Percentiles rank a stretch among this genome's conserved stretches.
Evolutionary conservation across 2,113 vertebrate species (phyloP).

Genomic region (Onychostruthus taczanowskii): DNA sequence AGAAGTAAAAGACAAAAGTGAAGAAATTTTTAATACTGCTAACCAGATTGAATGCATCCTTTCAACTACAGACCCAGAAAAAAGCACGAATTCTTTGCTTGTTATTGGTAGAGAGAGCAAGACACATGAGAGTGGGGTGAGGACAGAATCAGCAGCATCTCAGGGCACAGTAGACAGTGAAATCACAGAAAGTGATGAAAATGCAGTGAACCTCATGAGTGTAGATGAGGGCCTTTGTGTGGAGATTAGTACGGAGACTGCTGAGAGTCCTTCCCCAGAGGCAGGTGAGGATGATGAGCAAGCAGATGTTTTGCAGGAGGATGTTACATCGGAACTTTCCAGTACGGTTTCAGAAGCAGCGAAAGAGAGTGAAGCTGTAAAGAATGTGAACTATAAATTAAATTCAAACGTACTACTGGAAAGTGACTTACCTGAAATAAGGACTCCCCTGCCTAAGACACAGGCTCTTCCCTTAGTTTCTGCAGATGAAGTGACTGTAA

Average conservation of each 20-base stretch:
- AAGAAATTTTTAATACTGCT: background rate
- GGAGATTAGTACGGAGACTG: background rate
- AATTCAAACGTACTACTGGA: background rate
- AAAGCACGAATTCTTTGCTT: background rate
- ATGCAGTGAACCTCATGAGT: background rate
- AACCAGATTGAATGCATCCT: constrained; percentile 15
- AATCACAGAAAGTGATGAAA: background rate
- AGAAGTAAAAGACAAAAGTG: background rate
- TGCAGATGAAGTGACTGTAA: background rate
- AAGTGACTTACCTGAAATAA: background rate
- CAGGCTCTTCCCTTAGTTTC: background rate
- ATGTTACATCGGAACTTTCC: background rate
- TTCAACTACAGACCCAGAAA: background rate
- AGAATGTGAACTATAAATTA: background rate
- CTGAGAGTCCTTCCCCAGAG: background rate
- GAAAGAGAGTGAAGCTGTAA: background rate
- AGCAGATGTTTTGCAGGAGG: background rate
- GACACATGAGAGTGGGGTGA: background rate
- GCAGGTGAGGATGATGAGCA: background rate
- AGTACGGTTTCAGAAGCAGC: background rate
- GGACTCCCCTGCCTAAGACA: background rate
- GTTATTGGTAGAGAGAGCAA: background rate
- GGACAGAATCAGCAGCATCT: background rate
- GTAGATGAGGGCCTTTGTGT: background rate
- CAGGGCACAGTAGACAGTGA: background rate